Conservation (phyloP, 1,140 invertebrate genomes). For the Leptopilina boulardi region DNA sequence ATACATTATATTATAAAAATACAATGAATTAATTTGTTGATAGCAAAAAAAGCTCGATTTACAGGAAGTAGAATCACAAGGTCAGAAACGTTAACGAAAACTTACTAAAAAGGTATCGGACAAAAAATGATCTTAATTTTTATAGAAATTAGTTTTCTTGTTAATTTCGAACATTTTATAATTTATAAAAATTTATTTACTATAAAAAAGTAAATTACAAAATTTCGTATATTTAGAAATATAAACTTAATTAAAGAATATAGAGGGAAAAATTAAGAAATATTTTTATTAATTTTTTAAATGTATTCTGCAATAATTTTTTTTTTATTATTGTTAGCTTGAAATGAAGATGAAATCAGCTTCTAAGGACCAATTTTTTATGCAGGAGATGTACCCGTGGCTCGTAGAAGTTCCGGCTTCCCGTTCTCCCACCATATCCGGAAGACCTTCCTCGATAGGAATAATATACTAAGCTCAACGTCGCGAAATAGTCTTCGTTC, state of each 20-base stretch:
- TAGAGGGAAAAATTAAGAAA: no score
- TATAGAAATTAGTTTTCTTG: no score
- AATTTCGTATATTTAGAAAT: no score
- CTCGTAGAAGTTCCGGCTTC: constrained; percentile 42
- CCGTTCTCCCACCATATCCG: constrained; percentile 53
- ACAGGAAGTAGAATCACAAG: background rate
- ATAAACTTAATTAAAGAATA: no score
- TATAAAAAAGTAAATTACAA: no score
- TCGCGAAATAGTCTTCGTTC: constrained; percentile 47
- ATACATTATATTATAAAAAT: background rate
- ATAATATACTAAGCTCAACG: constrained; percentile 35
- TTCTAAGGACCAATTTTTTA: background rate
- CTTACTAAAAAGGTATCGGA: background rate
- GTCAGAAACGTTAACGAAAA: background rate
- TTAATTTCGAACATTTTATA: no score
- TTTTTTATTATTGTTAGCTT: background rate
- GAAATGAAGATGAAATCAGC: background rate
- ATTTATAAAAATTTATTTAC: no score
- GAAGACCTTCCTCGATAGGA: constrained; percentile 49
- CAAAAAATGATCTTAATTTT: no score
- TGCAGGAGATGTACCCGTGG: background rate
- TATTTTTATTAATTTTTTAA: no score
- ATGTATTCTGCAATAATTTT: background rate
- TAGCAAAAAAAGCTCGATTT: background rate
- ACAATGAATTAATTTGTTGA: background rate